Evolutionary conservation across 2,113 vertebrate species (phyloP).

Genomic region (Chaetops frenatus): DNA sequence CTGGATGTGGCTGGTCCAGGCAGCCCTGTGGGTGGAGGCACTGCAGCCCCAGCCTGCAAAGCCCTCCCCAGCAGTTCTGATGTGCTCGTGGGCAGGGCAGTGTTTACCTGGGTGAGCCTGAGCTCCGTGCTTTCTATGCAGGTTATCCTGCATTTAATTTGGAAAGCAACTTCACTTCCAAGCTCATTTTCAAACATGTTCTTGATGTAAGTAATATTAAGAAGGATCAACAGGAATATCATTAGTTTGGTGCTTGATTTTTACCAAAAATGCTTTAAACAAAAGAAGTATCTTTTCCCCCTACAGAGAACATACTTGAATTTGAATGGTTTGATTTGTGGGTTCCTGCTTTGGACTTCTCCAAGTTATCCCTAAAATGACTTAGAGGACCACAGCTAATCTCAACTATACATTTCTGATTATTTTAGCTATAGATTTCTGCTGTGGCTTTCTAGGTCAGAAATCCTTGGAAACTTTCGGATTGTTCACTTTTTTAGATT

Average conservation of each 20-base stretch:
- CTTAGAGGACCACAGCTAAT: not conserved
- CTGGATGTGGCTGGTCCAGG: not conserved
- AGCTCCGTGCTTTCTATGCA: accelerated
- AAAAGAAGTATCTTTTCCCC: not conserved
- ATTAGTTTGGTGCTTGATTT: not conserved
- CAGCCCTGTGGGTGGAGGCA: not conserved
- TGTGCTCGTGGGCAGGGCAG: accelerated
- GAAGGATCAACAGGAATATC: not conserved
- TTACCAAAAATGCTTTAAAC: not conserved
- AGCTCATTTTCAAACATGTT: not conserved
- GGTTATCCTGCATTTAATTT: not conserved
- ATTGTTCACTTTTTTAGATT: not conserved
- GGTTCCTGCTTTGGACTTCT: not conserved
- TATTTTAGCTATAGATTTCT: not conserved
- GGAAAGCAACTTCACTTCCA: not conserved
- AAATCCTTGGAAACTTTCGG: not conserved
- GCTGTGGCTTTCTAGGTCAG: not conserved
- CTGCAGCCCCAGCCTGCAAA: not conserved
- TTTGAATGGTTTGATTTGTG: not conserved
- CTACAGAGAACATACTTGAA: not conserved
- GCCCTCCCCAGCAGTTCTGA: accelerated
- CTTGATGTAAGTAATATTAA: not conserved
- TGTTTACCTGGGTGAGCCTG: not conserved
- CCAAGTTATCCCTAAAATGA: not conserved
- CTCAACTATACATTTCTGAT: not conserved